Conservation (phyloP, 2,113 vertebrate species). For the Dicerorhinus sumatrensis region DNA sequence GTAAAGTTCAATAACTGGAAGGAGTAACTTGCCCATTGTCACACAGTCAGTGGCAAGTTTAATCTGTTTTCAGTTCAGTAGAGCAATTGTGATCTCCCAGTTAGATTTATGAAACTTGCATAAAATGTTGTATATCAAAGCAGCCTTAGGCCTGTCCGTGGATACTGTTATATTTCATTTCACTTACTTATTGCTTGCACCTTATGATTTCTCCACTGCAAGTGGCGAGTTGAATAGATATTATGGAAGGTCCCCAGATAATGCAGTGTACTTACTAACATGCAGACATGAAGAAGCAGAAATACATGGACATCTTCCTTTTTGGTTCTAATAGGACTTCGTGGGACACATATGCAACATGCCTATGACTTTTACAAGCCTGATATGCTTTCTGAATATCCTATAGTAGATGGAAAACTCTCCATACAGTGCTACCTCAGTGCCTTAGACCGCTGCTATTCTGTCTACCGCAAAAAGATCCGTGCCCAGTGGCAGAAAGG, state of each 20-base stretch:
- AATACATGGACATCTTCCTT: background rate
- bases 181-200: background rate
- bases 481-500: constrained; percentile 96
- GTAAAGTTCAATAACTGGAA: background rate
- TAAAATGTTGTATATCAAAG: background rate
- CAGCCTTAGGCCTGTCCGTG: background rate
- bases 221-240: background rate
- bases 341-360: constrained; percentile 98
- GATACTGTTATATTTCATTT: background rate
- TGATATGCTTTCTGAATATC: constrained; percentile 97
- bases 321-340: constrained; percentile 89
- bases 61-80: constrained; percentile 15
- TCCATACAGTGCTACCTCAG: constrained; percentile 99
- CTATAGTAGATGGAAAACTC: constrained; percentile 96
- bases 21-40: background rate
- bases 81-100: background rate
- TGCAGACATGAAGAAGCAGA: background rate
- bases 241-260: background rate
- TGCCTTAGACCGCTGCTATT: constrained; percentile 96
- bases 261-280: background rate
- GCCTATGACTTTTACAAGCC: constrained; percentile 99
- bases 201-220: background rate
- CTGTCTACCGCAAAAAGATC: constrained; percentile 96
- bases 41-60: background rate
- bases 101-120: background rate